Conservation (phyloP, 2,113 vertebrate species). For the Nothobranchius kuhntae region DNA sequence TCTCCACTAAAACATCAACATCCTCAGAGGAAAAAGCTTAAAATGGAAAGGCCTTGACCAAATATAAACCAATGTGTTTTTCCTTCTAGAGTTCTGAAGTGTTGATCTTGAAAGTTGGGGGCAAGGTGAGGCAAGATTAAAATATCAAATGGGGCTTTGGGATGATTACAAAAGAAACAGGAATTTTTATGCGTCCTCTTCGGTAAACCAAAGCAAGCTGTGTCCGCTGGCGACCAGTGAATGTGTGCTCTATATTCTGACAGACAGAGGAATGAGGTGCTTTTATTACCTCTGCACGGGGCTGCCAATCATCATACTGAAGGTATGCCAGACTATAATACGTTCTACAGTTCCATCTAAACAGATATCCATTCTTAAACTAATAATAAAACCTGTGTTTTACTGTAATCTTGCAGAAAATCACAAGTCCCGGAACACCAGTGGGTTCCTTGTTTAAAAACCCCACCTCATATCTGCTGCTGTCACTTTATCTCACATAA, state of each 20-base stretch:
- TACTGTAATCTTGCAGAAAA: background rate
- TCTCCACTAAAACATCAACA: conserved; percentile 49
- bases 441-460: conserved; percentile 1
- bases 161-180: conserved; percentile 70
- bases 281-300: conserved; percentile 60
- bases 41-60: conserved; percentile 47
- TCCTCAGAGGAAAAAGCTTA: conserved; percentile 43
- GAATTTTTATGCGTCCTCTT: conserved; percentile 48
- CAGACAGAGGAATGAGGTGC: conserved; percentile 66
- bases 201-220: conserved; percentile 48
- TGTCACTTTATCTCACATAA: conserved; percentile 36
- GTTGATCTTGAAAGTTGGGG: conserved; percentile 22
- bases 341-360: conserved; percentile 26
- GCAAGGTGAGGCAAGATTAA: conserved; percentile 64
- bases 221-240: conserved; percentile 62
- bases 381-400: background rate
- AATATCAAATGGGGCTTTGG: conserved; percentile 66
- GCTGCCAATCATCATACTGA: conserved; percentile 58
- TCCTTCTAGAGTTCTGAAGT: conserved; percentile 45
- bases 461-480: background rate
- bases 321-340: conserved; percentile 36
- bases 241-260: conserved; percentile 68
- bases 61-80: conserved; percentile 47
- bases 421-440: background rate
- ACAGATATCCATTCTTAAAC: conserved; percentile 20